These are phyloP conservation scores for Hemicrepidius hirtus DNA, from an alignment of 2,888 invertebrate species.

Conservation along the genomic window DNA sequence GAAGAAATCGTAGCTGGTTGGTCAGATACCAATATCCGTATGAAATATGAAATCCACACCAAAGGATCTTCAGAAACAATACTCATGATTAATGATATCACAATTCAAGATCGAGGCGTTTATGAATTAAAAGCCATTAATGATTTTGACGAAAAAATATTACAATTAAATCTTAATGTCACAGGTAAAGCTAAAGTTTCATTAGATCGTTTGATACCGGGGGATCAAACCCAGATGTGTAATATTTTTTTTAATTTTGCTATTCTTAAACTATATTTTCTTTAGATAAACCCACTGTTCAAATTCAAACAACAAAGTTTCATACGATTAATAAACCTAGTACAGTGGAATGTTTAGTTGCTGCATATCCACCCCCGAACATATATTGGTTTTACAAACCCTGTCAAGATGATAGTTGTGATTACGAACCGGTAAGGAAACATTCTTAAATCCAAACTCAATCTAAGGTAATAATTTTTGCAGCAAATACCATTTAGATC, in stretches of 20 bases:
- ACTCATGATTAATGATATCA: conserved; percentile 73
- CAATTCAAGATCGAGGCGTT: conserved; percentile 75
- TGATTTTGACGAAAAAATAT: conserved; percentile 66
- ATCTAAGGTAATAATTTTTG: not conserved
- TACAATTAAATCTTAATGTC: conserved; percentile 75
- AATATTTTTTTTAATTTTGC: too few species aligned
- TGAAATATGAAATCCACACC: conserved; percentile 54
- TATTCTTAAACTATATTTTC: too few species aligned
- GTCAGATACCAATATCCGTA: conserved; percentile 39
- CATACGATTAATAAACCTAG: conserved; percentile 71
- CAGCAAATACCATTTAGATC: conserved; percentile 22
- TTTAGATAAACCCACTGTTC: conserved; percentile 73
- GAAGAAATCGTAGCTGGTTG: conserved; percentile 62
- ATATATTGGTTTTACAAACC: conserved; percentile 75
- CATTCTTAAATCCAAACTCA: too few species aligned
- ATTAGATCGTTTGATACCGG: too few species aligned
- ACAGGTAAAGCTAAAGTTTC: too few species aligned
- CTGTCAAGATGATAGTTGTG: conserved; percentile 69
- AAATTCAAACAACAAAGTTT: conserved; percentile 67
- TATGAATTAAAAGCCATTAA: conserved; percentile 76
- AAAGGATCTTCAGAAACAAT: conserved; percentile 61
- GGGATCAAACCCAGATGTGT: too few species aligned
- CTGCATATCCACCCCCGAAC: conserved; percentile 75
- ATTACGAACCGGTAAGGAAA: conserved; percentile 62
- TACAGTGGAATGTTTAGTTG: conserved; percentile 73